Conservation (phyloP, 2,888 invertebrate species). For the Zonitis immaculata region DNA sequence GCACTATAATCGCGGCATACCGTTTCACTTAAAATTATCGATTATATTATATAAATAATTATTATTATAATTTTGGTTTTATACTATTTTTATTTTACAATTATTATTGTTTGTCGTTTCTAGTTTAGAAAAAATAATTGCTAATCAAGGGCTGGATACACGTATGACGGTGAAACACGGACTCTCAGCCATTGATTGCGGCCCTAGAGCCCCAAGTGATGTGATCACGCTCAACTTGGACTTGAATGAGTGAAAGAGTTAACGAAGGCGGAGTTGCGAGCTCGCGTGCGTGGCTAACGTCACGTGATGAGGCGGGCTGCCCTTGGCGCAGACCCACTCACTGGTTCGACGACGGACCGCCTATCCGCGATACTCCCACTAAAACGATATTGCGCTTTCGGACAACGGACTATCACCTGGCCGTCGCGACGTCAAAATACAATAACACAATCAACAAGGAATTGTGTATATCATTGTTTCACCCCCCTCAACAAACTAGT, state of each 20-base stretch:
- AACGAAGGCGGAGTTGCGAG: conserved; percentile 50
- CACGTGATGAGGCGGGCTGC: conserved; percentile 46
- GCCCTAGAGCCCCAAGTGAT: conserved; percentile 52
- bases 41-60: neutral
- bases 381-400: conserved; percentile 32
- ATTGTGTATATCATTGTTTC: neutral
- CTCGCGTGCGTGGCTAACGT: conserved; percentile 55
- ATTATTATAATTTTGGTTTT: neutral
- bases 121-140: too few relatives aligned
- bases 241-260: conserved; percentile 45
- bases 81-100: neutral
- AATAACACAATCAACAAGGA: neutral
- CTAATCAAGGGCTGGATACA: conserved; percentile 37
- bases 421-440: neutral
- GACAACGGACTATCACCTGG: neutral
- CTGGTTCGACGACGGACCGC: conserved; percentile 31
- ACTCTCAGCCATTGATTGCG: conserved; percentile 64
- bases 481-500: neutral
- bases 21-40: conserved; percentile 11
- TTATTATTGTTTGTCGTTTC: neutral
- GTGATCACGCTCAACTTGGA: conserved; percentile 11
- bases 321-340: conserved; percentile 31
- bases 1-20: conserved; percentile 38
- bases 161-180: conserved; percentile 59
- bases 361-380: conserved; percentile 42